phyloP scores from a whole-genome alignment of 2,888 invertebrate species.

The Gortyna flavago region DNA sequence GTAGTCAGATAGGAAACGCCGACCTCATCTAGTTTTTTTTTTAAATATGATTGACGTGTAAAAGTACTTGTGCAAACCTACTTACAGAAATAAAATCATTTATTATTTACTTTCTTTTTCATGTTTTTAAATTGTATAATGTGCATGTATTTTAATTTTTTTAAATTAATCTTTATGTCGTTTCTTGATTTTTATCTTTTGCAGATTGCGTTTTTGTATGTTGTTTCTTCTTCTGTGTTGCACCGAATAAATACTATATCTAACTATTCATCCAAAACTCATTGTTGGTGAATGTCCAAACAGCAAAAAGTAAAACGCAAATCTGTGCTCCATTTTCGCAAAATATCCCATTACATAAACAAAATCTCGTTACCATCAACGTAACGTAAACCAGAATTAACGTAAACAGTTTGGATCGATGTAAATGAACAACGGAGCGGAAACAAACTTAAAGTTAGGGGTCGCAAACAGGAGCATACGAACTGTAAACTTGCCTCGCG shows the following conservation, averaged over 20 bases:
- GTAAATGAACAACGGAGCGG: constrained; percentile 76
- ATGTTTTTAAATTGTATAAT: neutral
- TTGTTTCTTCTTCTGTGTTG: neutral
- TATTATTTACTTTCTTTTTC: neutral
- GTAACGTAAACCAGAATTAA: constrained; percentile 66
- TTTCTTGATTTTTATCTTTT: neutral
- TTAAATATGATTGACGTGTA: too few species aligned
- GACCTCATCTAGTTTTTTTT: too few species aligned
- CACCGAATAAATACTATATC: neutral
- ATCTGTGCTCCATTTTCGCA: neutral
- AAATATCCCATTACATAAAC: constrained; percentile 42
- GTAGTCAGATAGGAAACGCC: too few species aligned
- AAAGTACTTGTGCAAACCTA: too few species aligned
- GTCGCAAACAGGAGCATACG: constrained; percentile 80
- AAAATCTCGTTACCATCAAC: constrained; percentile 39
- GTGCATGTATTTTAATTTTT: too few species aligned
- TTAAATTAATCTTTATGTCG: too few species aligned
- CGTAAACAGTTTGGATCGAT: constrained; percentile 78
- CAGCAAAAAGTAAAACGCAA: neutral
- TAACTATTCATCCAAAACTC: neutral
- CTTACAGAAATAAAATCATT: too few species aligned
- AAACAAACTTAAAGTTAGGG: constrained; percentile 86
- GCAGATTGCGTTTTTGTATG: too few species aligned
- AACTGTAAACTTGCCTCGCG: constrained; percentile 82
- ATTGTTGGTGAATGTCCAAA: neutral